Conservation (phyloP, 1,140 invertebrate species). For the Protaetia brevitarsis region DNA sequence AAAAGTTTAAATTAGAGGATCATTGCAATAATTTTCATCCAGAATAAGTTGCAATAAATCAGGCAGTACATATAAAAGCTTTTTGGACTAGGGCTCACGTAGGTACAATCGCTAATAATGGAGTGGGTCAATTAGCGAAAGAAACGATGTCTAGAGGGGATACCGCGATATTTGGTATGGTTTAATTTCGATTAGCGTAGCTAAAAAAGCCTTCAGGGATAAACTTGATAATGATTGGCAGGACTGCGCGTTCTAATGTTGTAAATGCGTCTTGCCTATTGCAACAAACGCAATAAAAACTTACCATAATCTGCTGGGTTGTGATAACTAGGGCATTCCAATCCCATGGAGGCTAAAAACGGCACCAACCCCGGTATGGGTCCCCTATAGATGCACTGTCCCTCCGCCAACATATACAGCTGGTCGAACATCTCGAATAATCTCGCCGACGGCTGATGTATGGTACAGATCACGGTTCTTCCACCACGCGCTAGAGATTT, state of each 20-base stretch:
- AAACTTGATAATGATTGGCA: no score
- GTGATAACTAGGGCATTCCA: slow-evolving; percentile 90
- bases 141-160: no score
- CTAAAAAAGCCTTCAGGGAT: no score
- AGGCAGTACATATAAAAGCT: no score
- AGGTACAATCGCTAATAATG: no score
- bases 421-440: slow-evolving; percentile 96
- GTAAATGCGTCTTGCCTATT: background rate
- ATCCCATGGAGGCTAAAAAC: slow-evolving; percentile 77
- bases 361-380: slow-evolving; percentile 77
- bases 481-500: slow-evolving; percentile 77
- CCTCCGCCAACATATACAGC: slow-evolving; percentile 84
- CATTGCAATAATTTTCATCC: no score
- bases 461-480: slow-evolving; percentile 91
- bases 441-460: slow-evolving; percentile 94
- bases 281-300: background rate
- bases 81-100: no score
- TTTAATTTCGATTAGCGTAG: no score
- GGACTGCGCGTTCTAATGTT: background rate
- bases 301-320: slow-evolving; percentile 94
- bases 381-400: slow-evolving; percentile 90
- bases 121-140: no score
- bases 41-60: no score
- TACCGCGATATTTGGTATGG: no score
- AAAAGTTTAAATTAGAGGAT: no score